Percentiles rank a stretch among this genome's conserved stretches.
Conservation (phyloP, 2,888 invertebrate genomes). For the Xestobium rufovillosum region DNA sequence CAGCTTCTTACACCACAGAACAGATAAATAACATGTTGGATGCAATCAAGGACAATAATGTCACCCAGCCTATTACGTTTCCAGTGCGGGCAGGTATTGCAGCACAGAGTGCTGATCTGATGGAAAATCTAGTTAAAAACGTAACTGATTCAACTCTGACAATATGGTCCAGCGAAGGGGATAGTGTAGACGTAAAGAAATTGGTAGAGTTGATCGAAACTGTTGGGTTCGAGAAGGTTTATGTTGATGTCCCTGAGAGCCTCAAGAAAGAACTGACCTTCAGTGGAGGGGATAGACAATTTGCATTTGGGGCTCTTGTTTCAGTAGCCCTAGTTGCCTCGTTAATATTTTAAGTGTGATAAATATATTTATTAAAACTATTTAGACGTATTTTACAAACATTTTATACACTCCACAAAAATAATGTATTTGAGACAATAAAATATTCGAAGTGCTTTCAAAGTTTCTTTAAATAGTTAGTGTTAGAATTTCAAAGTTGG, state of each 20-base stretch:
- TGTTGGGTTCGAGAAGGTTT: conserved; percentile 61
- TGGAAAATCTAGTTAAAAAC: conserved; percentile 53
- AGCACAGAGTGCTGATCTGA: conserved; percentile 54
- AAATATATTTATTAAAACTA: no score
- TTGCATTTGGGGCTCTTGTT: no score
- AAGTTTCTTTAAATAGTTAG: no score
- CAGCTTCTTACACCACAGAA: conserved; percentile 53
- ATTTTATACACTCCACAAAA: no score
- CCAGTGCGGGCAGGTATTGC: conserved; percentile 67
- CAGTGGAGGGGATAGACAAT: no score
- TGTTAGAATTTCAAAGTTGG: no score
- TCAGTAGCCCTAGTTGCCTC: no score
- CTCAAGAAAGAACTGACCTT: conserved; percentile 48
- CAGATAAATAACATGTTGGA: conserved; percentile 65
- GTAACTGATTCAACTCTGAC: conserved; percentile 61
- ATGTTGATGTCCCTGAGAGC: conserved; percentile 68
- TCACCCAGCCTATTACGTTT: conserved; percentile 69
- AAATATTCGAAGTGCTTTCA: no score
- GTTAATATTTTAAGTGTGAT: no score
- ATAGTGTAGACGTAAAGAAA: conserved; percentile 58
- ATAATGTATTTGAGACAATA: no score
- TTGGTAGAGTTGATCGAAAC: conserved; percentile 59
- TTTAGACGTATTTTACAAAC: no score
- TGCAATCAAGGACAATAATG: conserved; percentile 47
- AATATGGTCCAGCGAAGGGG: conserved; percentile 72